phyloP scores from a whole-genome alignment of 2,113 vertebrate genomes.

The Prunella himalayana region DNA sequence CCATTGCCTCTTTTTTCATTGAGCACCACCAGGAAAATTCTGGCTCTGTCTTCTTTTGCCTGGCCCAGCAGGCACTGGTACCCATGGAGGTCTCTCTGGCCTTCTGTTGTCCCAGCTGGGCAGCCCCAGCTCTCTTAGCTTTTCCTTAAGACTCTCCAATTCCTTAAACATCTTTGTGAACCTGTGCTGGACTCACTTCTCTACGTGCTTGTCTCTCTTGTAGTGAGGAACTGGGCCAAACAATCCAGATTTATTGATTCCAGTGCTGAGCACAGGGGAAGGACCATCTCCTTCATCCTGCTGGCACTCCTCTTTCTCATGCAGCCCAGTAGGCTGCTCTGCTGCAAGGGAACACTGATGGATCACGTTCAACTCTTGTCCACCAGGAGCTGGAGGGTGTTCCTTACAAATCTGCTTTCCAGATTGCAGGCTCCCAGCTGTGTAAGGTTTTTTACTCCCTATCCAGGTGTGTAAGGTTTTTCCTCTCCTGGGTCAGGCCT shows the following conservation, averaged over 20 bases:
- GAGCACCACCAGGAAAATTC: not conserved
- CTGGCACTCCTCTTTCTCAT: not conserved
- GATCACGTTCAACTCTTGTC: not conserved
- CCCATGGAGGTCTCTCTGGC: accelerated
- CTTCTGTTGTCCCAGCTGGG: not conserved
- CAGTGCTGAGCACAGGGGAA: not conserved
- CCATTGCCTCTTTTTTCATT: not conserved
- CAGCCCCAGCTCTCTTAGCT: not conserved
- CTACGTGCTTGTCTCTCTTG: not conserved
- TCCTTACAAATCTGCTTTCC: not conserved
- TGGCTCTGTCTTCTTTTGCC: not conserved
- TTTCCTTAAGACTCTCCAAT: not conserved
- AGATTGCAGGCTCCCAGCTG: not conserved
- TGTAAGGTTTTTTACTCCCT: not conserved
- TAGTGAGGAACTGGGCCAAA: not conserved
- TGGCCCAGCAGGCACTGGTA: not conserved
- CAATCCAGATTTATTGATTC: not conserved
- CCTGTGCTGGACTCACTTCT: not conserved
- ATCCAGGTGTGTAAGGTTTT: not conserved
- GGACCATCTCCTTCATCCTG: not conserved
- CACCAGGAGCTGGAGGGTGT: not conserved
- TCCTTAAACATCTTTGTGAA: not conserved
- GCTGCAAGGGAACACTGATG: not conserved
- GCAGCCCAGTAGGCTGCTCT: not conserved
- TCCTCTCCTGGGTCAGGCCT: not conserved